A percentile compares a stretch with the other conserved stretches of the same genome.
Evolutionary conservation across 2,888 invertebrate genomes (phyloP).

Genomic region (Tetranychus piercei): DNA sequence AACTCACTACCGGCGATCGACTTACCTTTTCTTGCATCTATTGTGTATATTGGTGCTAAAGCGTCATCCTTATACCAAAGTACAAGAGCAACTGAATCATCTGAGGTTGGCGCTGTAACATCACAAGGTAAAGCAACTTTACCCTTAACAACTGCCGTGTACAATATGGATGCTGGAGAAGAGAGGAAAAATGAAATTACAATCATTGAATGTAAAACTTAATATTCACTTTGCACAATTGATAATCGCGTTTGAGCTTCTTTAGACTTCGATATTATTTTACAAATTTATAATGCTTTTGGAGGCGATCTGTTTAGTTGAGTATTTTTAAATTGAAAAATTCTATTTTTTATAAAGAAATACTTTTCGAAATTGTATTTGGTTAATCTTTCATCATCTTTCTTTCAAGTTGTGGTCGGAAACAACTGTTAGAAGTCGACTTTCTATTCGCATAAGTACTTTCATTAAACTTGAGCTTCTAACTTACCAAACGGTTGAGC

Average conservation of each 20-base stretch:
- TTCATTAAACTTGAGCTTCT: background rate
- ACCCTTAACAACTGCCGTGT: conserved; percentile 27
- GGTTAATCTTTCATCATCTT: too few species aligned
- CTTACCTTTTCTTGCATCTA: conserved; percentile 26
- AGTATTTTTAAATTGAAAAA: background rate
- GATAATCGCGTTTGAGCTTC: too few species aligned
- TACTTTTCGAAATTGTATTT: too few species aligned
- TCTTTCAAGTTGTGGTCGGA: too few species aligned
- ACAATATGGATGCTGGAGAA: conserved; percentile 27
- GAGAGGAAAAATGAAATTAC: background rate
- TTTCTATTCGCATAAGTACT: background rate
- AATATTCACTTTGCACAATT: background rate
- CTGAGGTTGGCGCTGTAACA: conserved; percentile 26
- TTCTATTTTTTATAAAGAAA: too few species aligned
- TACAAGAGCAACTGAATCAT: conserved; percentile 39
- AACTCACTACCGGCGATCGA: background rate
- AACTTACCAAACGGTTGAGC: conserved; percentile 2
- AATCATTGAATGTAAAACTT: background rate
- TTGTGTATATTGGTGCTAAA: conserved; percentile 55
- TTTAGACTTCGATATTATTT: background rate
- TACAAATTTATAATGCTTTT: background rate
- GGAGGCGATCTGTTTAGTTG: background rate
- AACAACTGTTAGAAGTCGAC: too few species aligned
- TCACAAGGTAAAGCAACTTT: conserved; percentile 28
- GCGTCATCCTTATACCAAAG: conserved; percentile 64